Evolutionary conservation across 2,888 invertebrate genomes (phyloP), one percentile per base, ranked within the genome.

Genomic region (Euplagia quadripunctaria): DNA sequence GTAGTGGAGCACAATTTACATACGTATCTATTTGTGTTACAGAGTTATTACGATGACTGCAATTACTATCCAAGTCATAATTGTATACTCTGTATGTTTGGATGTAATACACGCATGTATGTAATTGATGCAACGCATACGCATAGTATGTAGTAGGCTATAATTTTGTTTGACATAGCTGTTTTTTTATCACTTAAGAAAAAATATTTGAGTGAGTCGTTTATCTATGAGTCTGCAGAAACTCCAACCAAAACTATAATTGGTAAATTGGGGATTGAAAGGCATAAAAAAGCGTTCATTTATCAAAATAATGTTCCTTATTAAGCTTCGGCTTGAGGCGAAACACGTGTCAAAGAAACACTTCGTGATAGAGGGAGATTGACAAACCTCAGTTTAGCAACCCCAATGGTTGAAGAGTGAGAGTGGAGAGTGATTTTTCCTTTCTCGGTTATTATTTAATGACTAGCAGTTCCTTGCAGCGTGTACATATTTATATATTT

Each of bases 1-100:
- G 20, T 17, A 68, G 52, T 55, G n/a, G 61, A 42, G 61, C 64
- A 68, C 41, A 68, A 72, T 72, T 72, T 55, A 55, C 72, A 72
- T 72, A 68, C 49, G n/a, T 71, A 65, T 68, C 71, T 71, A 31
- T 51, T 61, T 49, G 31, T 61, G 64, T 76, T 61, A 65, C 49
- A 17, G 16, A 51, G 68, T 64, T 64, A 58, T 61, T 31, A 41
- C 20, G 16, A 2, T 46, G 49, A 46, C 49, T 67, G 42, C 71
- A 51, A 61, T 71, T 70, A 70, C n/a, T 63, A 51, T 49, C 11
- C 51, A 70, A 42, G 49, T 64, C 64, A 64, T 41, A 71, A 64
- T 68, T 68, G 63, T 52, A 8, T 49, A 55, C 52, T 17, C 46
- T 43, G 46, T 20, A 17, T 42, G 43, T 51, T 41, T 61, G 49